phyloP scores from a whole-genome alignment of 1,140 invertebrate species.

The Bradynema listronoti region DNA sequence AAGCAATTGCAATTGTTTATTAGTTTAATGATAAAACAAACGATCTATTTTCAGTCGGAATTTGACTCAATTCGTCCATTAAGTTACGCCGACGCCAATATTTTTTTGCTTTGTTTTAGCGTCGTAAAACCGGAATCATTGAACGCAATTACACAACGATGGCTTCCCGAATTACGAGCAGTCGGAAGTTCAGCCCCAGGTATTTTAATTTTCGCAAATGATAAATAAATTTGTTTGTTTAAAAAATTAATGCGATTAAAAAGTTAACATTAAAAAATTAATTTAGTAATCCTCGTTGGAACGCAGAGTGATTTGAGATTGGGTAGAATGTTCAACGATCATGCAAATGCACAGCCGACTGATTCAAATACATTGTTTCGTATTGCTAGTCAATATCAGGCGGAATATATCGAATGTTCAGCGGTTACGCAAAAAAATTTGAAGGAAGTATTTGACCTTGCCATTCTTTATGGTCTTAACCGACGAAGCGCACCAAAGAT shows the following conservation, averaged over 20 bases:
- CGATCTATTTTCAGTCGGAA: constrained; percentile 37
- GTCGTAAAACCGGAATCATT: constrained; percentile 46
- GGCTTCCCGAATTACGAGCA: constrained; percentile 51
- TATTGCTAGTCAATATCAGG: constrained; percentile 67
- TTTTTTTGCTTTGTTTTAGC: constrained; percentile 56
- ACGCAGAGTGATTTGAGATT: constrained; percentile 74
- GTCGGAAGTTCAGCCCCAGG: constrained; percentile 14
- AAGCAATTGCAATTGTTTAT: constrained; percentile 34
- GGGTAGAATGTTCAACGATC: background rate
- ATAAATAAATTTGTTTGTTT: no score
- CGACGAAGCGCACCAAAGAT: no score
- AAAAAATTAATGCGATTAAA: background rate
- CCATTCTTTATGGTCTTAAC: constrained; percentile 35
- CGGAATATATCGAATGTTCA: constrained; percentile 82
- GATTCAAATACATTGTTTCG: constrained; percentile 70
- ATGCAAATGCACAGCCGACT: background rate
- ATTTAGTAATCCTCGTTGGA: constrained; percentile 74
- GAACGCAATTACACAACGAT: constrained; percentile 40
- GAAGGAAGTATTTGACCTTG: constrained; percentile 73
- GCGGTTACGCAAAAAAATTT: constrained; percentile 83
- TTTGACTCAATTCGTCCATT: constrained; percentile 56
- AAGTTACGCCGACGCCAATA: constrained; percentile 52
- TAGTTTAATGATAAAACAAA: background rate
- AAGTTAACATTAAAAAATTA: background rate
- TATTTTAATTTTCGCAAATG: no score